Evolutionary conservation across 2,797 vertebrate species (phyloP).

Genomic region (Chiroxiphia lanceolata): DNA sequence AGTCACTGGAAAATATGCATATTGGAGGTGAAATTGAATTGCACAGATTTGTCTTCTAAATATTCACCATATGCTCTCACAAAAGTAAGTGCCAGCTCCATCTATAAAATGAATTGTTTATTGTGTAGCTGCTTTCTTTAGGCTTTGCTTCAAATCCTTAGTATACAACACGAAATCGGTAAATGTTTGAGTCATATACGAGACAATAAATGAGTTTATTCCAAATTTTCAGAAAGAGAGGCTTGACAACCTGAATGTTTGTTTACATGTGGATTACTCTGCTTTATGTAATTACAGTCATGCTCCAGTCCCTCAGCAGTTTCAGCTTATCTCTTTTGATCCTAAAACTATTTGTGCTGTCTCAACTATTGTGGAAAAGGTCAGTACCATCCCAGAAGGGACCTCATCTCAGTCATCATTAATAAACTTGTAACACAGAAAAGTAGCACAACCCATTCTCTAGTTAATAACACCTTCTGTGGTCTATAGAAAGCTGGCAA

Average conservation of each 20-base stretch:
- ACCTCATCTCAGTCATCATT: neutral
- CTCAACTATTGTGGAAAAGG: neutral
- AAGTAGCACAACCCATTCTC: neutral
- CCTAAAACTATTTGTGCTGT: neutral
- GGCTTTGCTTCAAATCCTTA: neutral
- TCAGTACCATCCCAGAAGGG: neutral
- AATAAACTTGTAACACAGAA: neutral
- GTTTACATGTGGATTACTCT: neutral
- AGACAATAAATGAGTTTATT: neutral
- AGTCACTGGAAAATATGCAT: constrained; percentile 17
- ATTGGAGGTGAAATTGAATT: constrained; percentile 43
- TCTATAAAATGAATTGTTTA: constrained; percentile 2
- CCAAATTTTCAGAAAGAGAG: neutral
- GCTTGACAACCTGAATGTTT: neutral
- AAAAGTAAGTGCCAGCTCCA: neutral
- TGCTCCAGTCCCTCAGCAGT: neutral
- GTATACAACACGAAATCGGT: neutral
- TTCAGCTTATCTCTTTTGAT: neutral
- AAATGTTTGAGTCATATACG: neutral
- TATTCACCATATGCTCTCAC: constrained; percentile 40
- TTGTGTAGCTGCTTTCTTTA: neutral
- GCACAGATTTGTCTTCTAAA: constrained; percentile 41
- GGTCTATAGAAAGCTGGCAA: neutral
- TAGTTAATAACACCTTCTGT: neutral
- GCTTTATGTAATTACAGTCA: neutral